phyloP scores from a whole-genome alignment of 2,113 vertebrate genomes.

The Oceanites oceanicus region DNA sequence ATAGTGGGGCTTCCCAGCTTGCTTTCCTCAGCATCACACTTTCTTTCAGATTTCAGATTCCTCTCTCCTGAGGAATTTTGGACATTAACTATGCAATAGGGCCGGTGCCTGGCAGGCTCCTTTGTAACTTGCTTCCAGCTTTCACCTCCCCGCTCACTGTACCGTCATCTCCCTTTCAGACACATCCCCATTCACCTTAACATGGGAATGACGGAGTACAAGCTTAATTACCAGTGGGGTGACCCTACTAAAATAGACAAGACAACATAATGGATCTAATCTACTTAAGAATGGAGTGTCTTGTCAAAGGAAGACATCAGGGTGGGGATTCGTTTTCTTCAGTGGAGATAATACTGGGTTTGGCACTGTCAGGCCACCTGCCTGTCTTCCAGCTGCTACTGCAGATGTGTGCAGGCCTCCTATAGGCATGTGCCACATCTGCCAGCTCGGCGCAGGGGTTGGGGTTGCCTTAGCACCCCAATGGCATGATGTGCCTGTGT shows the following conservation, averaged over 20 bases:
- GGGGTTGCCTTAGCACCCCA: background rate
- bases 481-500: rapidly evolving
- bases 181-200: background rate
- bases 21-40: background rate
- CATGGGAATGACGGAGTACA: background rate
- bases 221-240: background rate
- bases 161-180: background rate
- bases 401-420: background rate
- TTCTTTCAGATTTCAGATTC: background rate
- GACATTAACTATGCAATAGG: rapidly evolving
- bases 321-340: background rate
- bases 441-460: background rate
- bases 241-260: background rate
- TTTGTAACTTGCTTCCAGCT: background rate
- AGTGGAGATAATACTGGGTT: background rate
- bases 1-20: background rate
- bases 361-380: background rate
- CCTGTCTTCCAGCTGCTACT: background rate
- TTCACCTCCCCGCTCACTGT: background rate
- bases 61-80: background rate
- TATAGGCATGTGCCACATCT: background rate
- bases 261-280: background rate
- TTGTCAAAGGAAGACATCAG: background rate
- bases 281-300: background rate
- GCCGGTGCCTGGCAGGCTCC: background rate